These are phyloP conservation scores for Spondyliosoma cantharus DNA, from an alignment of 2,797 vertebrate species.

Conservation along the genomic window DNA sequence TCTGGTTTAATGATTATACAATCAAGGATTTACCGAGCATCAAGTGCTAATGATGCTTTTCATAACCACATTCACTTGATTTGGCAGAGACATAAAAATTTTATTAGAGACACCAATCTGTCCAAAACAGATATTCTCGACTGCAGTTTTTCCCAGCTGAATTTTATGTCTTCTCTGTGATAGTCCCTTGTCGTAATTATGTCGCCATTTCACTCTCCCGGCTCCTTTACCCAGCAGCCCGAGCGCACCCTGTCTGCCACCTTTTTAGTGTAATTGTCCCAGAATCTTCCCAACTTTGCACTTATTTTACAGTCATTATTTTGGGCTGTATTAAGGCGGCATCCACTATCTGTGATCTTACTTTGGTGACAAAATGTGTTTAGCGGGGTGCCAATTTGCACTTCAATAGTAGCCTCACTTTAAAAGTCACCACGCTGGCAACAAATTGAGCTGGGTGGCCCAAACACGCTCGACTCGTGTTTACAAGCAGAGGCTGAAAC, in stretches of 20 bases:
- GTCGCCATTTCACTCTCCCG: slow-evolving; percentile 18
- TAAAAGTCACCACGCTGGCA: slow-evolving; percentile 36
- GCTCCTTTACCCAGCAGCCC: slow-evolving; percentile 11
- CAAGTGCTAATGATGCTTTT: slow-evolving; percentile 15
- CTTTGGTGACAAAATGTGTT: slow-evolving; percentile 17
- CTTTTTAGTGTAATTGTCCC: slow-evolving; percentile 13
- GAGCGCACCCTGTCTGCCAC: slow-evolving; percentile 17
- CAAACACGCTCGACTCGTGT: slow-evolving; percentile 38
- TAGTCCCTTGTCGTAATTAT: slow-evolving; percentile 71
- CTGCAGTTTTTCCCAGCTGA: slow-evolving; percentile 3
- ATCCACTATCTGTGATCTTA: slow-evolving; percentile 16
- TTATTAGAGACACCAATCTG: slow-evolving; percentile 20
- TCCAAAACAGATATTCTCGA: slow-evolving; percentile 24
- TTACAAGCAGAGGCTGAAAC: slow-evolving; percentile 38
- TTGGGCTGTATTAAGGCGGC: slow-evolving; percentile 3
- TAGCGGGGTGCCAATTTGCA: slow-evolving; percentile 58
- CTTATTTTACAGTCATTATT: slow-evolving; percentile 24
- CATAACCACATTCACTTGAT: slow-evolving; percentile 23
- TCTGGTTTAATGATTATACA: slow-evolving; percentile 13
- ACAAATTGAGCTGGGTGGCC: slow-evolving; percentile 36
- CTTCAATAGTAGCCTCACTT: slow-evolving; percentile 59
- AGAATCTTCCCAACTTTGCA: background rate
- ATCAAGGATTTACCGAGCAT: slow-evolving; percentile 15
- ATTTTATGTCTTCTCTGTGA: slow-evolving; percentile 64
- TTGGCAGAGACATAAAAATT: slow-evolving; percentile 17